Conservation (phyloP, 2,113 vertebrate species). For the Epinephelus cyanopodus region DNA sequence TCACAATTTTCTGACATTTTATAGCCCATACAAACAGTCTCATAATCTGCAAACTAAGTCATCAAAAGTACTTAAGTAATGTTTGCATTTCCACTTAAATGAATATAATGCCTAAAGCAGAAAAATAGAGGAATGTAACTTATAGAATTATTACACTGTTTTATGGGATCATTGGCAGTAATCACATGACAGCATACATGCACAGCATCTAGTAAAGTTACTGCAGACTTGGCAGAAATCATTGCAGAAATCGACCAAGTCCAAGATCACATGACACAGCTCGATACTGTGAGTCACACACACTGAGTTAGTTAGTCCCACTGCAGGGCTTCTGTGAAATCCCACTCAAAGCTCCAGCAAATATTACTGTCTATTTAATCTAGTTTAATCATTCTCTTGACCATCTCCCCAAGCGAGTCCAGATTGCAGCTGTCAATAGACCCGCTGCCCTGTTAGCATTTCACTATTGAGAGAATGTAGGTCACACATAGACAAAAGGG, state of each 20-base stretch:
- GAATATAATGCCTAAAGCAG: not conserved
- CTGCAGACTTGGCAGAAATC: not conserved
- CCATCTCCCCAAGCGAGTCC: conserved; percentile 24
- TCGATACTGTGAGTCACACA: not conserved
- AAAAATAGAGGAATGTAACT: not conserved
- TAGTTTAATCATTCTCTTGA: conserved; percentile 38
- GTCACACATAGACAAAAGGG: conserved; percentile 54
- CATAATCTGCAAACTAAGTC: too few relatives aligned
- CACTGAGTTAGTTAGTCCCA: not conserved
- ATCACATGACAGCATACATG: not conserved
- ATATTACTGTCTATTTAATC: conserved; percentile 42
- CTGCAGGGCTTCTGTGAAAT: conserved; percentile 30
- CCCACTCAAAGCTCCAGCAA: conserved; percentile 44
- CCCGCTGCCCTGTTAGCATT: conserved; percentile 25
- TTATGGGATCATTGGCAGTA: not conserved
- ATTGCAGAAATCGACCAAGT: not conserved
- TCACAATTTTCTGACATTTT: too few relatives aligned
- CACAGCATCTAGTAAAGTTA: not conserved
- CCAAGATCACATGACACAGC: conserved; percentile 2
- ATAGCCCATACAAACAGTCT: too few relatives aligned
- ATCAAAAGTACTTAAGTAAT: not conserved
- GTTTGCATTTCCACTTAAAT: not conserved
- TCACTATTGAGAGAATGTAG: conserved; percentile 64
- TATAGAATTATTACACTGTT: not conserved
- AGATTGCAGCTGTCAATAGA: conserved; percentile 59